Evolutionary conservation across 1,140 invertebrate species (phyloP), one percentile per base, ranked within the genome.

Genomic region (Patella vulgata): DNA sequence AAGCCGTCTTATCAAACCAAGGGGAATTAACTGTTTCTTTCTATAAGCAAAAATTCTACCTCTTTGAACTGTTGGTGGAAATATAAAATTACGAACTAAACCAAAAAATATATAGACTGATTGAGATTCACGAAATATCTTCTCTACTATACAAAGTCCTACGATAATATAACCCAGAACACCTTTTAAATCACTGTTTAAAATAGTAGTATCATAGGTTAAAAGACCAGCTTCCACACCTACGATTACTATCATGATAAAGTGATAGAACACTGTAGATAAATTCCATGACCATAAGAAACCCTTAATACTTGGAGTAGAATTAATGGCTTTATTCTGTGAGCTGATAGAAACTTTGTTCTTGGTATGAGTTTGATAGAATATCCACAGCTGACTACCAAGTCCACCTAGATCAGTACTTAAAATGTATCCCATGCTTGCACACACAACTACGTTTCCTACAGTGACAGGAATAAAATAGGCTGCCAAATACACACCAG

Each of bases 91-190:
- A 40, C 81, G 68, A 63, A 72, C 72, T 17, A 83, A 44, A 11
- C 80, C 81, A 68, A 80, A 79, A 14, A 79, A 48, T 8, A 82
- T 39, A 54, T 77, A 82, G 8, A 83, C 82, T 44, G 66, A 57
- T 65, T 83, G 83, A 11, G 78, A 31, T 51, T 82, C 78, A 55
- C 75, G 59, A 3, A 75, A 27, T 9, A 80, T 51, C 51, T 82
- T 80, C 47, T 79, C 77, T 8, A 73, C 51, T 12, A 81, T 73
- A 62, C 75, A 80, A 17, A 79, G 33, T 31, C 74, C 82, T 36
- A 84, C 73, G 14, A 75, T 73, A 27, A 59, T 47, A 60, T 81
- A 83, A 27, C 78, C 77, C 3, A 83, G 48, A 27, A 70, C 65
- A 27, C 68, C 66, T 55, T 63, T 65, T 12, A 65, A 64, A 39